Evolutionary conservation across 2,113 vertebrate species (phyloP).

Genomic region (Hyla sarda): DNA sequence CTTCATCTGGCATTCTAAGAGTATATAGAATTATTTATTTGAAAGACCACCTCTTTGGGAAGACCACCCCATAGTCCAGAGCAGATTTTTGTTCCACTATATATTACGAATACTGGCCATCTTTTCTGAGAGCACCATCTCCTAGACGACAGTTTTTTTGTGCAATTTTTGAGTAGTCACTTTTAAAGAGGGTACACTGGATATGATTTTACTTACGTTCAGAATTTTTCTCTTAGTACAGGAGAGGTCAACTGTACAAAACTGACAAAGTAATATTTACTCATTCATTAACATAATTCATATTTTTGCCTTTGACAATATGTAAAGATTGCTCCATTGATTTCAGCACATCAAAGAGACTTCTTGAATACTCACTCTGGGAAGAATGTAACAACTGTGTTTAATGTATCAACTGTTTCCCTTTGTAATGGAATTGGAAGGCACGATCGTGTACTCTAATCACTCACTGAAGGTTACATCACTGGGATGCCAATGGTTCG

Average conservation of each 20-base stretch:
- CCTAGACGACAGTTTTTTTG: no score
- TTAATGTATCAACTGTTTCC: conserved; percentile 47
- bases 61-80: no score
- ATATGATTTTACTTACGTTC: no score
- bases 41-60: no score
- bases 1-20: no score
- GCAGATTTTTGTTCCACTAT: no score
- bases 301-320: conserved; percentile 24
- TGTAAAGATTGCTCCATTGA: conserved; percentile 30
- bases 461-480: conserved; percentile 25
- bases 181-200: no score
- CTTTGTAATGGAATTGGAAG: conserved; percentile 36
- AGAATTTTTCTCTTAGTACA: neutral
- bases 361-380: conserved; percentile 16
- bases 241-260: neutral
- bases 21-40: no score
- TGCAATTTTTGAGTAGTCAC: no score
- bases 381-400: conserved; percentile 43
- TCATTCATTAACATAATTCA: conserved; percentile 3
- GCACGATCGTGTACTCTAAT: conserved; percentile 31
- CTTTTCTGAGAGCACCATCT: no score
- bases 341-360: conserved; percentile 40
- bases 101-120: no score
- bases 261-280: neutral
- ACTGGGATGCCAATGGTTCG: conserved; percentile 34